phyloP scores from a whole-genome alignment of 2,113 vertebrate species.

The Dolichallabes microphthalmus region DNA sequence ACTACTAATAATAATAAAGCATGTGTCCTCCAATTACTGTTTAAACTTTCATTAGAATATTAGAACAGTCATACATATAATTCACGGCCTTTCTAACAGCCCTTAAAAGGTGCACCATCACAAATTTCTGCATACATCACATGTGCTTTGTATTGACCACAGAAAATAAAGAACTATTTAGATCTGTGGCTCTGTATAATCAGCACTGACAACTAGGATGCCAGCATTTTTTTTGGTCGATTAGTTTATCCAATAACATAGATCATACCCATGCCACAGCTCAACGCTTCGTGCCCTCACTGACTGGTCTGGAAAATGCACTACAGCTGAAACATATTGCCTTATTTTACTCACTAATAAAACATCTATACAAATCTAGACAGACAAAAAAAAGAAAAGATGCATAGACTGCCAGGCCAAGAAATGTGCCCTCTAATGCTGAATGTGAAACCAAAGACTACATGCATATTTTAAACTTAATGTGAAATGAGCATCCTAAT shows the following conservation, averaged over 20 bases:
- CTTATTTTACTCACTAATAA: slow-evolving; percentile 12
- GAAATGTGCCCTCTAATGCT: slow-evolving; percentile 26
- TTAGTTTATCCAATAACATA: background rate
- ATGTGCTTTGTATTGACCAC: background rate
- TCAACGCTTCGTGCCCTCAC: background rate
- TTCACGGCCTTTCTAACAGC: background rate
- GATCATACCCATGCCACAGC: background rate
- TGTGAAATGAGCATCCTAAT: background rate
- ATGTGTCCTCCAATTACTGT: background rate
- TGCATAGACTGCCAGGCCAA: slow-evolving; percentile 35
- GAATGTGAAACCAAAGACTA: slow-evolving; percentile 23
- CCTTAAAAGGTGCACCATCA: background rate
- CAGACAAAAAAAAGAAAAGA: background rate
- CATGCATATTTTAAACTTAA: slow-evolving; percentile 20
- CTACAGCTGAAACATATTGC: slow-evolving; percentile 32
- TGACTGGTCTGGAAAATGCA: background rate
- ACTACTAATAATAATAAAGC: background rate
- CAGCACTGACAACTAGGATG: background rate
- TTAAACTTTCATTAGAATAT: background rate
- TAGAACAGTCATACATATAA: slow-evolving; percentile 6
- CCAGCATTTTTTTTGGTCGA: slow-evolving; percentile 12
- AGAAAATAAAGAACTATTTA: background rate
- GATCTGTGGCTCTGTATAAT: background rate
- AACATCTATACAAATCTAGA: background rate
- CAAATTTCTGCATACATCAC: background rate